A percentile compares a stretch with the other conserved stretches of the same genome.
Conservation (phyloP, 2,888 invertebrate genomes). For the Zygothrica quintamaculata region DNA sequence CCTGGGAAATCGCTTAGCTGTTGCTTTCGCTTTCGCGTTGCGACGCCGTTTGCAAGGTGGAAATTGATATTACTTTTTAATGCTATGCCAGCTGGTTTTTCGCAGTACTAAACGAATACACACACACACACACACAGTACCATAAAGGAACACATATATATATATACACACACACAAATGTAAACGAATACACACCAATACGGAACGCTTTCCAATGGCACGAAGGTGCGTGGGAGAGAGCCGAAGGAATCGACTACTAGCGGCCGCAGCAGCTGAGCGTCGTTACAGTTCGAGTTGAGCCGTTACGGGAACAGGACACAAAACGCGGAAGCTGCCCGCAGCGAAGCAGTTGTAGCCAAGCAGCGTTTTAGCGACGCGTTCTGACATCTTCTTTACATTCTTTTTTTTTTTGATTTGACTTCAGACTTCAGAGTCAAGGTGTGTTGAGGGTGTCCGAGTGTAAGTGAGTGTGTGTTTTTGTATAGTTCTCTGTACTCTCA, state of each 20-base stretch:
- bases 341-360: slow-evolving; percentile 28
- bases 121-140: slow-evolving; percentile 7
- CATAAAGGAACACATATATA: not conserved
- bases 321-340: slow-evolving; percentile 69
- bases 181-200: not conserved
- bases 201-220: slow-evolving; percentile 50
- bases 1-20: slow-evolving; percentile 80
- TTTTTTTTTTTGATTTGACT: slow-evolving; percentile 18
- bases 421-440: slow-evolving; percentile 58
- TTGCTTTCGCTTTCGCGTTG: slow-evolving; percentile 73
- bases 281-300: slow-evolving; percentile 79
- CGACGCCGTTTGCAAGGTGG: slow-evolving; percentile 71
- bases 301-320: slow-evolving; percentile 75
- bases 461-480: slow-evolving; percentile 31
- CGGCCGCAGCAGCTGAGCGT: slow-evolving; percentile 60
- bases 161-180: not conserved
- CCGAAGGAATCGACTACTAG: slow-evolving; percentile 38
- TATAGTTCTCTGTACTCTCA: too few species aligned
- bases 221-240: slow-evolving; percentile 48
- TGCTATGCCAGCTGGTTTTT: slow-evolving; percentile 75
- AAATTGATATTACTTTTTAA: slow-evolving; percentile 81
- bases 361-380: slow-evolving; percentile 26
- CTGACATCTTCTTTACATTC: slow-evolving; percentile 18
- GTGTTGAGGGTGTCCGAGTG: slow-evolving; percentile 30
- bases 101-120: slow-evolving; percentile 19